Conservation (phyloP, 2,797 vertebrate genomes). For the Rhodeus uyekii region DNA sequence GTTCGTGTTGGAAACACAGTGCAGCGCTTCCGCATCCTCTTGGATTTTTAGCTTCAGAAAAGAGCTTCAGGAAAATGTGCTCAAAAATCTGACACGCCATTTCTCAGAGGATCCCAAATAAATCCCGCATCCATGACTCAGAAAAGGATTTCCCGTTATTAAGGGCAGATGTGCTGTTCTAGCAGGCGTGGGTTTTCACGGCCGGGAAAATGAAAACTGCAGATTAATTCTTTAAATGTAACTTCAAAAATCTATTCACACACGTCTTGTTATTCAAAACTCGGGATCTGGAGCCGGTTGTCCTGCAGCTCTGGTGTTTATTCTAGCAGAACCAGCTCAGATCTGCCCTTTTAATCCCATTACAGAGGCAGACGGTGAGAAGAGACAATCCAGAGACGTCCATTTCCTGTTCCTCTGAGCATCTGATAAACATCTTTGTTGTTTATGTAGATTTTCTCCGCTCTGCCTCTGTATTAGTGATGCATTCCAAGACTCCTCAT, state of each 20-base stretch:
- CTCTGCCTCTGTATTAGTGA: slow-evolving; percentile 34
- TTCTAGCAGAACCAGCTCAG: slow-evolving; percentile 26
- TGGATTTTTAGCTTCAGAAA: background rate
- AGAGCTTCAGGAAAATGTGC: background rate
- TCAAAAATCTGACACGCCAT: background rate
- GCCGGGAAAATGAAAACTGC: background rate
- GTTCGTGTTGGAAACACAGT: too few relatives aligned
- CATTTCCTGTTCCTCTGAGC: slow-evolving; percentile 53
- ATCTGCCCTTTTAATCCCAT: slow-evolving; percentile 55
- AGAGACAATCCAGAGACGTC: slow-evolving; percentile 30
- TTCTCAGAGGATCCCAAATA: background rate
- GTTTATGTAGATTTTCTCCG: slow-evolving; percentile 57
- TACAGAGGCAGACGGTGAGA: background rate
- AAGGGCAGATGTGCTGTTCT: background rate
- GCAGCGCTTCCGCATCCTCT: too few relatives aligned
- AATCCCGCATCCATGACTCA: slow-evolving; percentile 3
- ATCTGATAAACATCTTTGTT: slow-evolving; percentile 56
- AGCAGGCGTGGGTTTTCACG: background rate
- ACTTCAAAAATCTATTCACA: background rate
- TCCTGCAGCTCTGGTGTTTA: background rate
- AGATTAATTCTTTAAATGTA: slow-evolving; percentile 2
- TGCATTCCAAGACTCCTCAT: background rate
- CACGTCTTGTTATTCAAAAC: background rate
- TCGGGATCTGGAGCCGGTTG: background rate
- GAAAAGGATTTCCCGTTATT: slow-evolving; percentile 13